Conservation (phyloP, 2,888 invertebrate genomes). For the Sycophila texana region DNA sequence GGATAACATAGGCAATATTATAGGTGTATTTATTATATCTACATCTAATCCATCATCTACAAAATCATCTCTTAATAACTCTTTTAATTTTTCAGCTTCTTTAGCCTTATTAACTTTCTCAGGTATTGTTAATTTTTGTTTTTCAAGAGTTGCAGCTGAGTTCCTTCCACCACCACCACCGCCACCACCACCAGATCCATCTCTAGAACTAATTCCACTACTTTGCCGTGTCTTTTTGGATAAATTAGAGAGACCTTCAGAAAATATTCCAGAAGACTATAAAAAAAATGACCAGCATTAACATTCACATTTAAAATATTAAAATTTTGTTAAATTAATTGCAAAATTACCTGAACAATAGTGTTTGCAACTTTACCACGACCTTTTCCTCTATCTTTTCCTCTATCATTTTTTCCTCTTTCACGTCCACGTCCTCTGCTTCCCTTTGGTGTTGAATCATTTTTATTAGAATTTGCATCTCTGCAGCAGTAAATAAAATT, state of each 20-base stretch:
- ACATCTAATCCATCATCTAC: constrained; percentile 67
- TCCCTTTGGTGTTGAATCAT: constrained; percentile 57
- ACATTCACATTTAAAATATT: constrained; percentile 10
- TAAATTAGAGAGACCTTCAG: constrained; percentile 67
- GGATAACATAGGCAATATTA: constrained; percentile 67
- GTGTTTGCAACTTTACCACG: constrained; percentile 63
- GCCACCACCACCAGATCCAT: constrained; percentile 52
- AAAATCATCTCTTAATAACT: constrained; percentile 73
- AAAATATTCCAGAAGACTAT: constrained; percentile 72
- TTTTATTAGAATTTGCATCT: constrained; percentile 58
- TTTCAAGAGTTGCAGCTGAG: constrained; percentile 61
- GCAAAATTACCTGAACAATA: constrained; percentile 65
- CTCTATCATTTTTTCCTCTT: constrained; percentile 48
- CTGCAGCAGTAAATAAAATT: constrained; percentile 39
- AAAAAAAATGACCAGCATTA: constrained; percentile 29
- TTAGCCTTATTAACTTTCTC: constrained; percentile 68
- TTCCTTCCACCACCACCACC: constrained; percentile 57
- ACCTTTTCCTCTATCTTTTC: constrained; percentile 62
- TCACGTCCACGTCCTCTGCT: constrained; percentile 63
- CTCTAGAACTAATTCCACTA: constrained; percentile 47
- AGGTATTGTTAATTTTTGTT: constrained; percentile 68
- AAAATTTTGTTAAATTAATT: neutral
- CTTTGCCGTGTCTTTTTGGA: constrained; percentile 58
- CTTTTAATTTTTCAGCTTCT: constrained; percentile 70
- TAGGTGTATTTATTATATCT: constrained; percentile 66